Conservation (phyloP, 2,888 invertebrate species). For the Hydriomena furcata region DNA sequence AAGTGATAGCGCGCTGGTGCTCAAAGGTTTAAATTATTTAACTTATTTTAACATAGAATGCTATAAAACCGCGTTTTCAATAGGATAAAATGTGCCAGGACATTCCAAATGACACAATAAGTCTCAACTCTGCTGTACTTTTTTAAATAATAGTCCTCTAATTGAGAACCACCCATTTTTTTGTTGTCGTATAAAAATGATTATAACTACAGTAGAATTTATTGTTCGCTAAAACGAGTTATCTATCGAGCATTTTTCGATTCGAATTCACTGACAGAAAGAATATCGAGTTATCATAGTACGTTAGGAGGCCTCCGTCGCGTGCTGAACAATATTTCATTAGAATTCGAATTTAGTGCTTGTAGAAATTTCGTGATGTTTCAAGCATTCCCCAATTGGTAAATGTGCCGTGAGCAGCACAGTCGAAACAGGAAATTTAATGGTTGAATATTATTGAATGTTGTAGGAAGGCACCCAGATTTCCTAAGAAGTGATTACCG, state of each 20-base stretch:
- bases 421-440: conserved; percentile 26
- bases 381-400: conserved; percentile 33
- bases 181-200: no score
- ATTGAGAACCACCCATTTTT: no score
- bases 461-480: background rate
- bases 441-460: conserved; percentile 23
- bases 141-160: no score
- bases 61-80: no score
- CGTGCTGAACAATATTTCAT: conserved; percentile 55
- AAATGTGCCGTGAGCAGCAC: conserved; percentile 26
- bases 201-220: no score
- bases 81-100: no score
- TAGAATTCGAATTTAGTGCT: conserved; percentile 50
- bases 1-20: no score
- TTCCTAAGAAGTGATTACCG: background rate
- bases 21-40: no score
- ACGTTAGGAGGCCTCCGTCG: conserved; percentile 36
- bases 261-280: background rate
- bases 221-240: no score
- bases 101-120: no score
- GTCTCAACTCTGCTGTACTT: no score
- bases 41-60: no score
- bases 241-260: conserved; percentile 5
- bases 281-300: conserved; percentile 40
- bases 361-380: conserved; percentile 43